Evolutionary conservation across 2,888 invertebrate genomes (phyloP).

Genomic region (Heliconius ismenius): DNA sequence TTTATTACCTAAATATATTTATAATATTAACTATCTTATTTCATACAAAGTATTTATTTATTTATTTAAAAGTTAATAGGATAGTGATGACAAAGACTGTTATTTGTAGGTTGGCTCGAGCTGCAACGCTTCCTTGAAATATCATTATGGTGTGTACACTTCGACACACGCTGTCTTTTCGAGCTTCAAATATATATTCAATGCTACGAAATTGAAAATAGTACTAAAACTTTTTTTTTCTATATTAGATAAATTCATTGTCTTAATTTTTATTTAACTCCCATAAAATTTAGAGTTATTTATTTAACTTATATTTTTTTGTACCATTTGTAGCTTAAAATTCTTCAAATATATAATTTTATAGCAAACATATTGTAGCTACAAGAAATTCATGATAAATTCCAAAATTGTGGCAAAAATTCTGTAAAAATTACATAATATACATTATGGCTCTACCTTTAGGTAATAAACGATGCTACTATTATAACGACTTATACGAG

Average conservation of each 20-base stretch:
- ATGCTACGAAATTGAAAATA: not conserved
- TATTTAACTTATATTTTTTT: no score
- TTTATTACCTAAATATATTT: not conserved
- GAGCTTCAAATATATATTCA: slow-evolving; percentile 8
- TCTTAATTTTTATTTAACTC: no score
- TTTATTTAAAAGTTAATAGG: not conserved
- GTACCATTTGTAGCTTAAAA: no score
- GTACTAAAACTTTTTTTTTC: no score
- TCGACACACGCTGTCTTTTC: slow-evolving; percentile 9
- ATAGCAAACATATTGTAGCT: not conserved
- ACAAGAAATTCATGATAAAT: not conserved
- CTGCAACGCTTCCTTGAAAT: slow-evolving; percentile 21
- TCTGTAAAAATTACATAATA: not conserved
- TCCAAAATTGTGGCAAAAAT: not conserved
- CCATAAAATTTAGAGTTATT: no score
- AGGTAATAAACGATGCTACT: not conserved
- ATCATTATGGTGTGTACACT: slow-evolving; percentile 1
- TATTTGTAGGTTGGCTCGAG: slow-evolving; percentile 26
- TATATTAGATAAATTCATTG: no score
- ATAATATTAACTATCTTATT: not conserved
- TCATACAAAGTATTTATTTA: not conserved
- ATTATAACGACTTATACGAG: not conserved
- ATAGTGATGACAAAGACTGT: slow-evolving; percentile 28
- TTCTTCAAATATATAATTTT: not conserved
- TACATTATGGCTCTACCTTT: not conserved